Evolutionary conservation across 2,113 vertebrate species (phyloP), one percentile per base, ranked within the genome.

Genomic region (Grantiella picta): DNA sequence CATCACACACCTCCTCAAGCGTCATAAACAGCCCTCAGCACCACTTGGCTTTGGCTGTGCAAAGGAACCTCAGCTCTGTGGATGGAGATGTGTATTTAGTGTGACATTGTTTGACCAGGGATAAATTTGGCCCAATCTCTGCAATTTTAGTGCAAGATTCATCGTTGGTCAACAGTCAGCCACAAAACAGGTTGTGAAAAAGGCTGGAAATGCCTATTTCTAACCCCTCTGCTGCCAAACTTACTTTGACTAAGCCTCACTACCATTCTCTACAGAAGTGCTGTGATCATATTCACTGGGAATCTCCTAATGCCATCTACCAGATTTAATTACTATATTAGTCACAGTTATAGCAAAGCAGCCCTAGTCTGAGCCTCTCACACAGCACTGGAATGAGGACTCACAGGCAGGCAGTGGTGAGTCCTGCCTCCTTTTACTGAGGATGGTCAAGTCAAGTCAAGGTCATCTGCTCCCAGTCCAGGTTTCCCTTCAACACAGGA

Each of bases 321-420:
- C 45, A 78, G 77, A 40, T 82, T 82, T 84, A 89, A 89, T 79
- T 79, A 40, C 71, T 69, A 2, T 40, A 36, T 66, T 82, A 79
- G 77, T 49, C 88, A 56, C 54, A 78, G 75, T 15, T 40, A 31
- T 0, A 73, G 86, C 63, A 49, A 24, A 87, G 70, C 73, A 89
- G 57, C 22, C 17, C 25, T 5, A 27, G 36, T 20, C 40, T 29
- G 65, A 40, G 59, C 70, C 69, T 33, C 63, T 44, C 0, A 0
- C 66, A 35, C 16, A 15, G 1, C 11, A 10, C 73, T 70, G 50
- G 27, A 50, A 45, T 24, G 19, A 53, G 27, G 35, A 33, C 50
- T 24, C 2, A 1, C 0, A 2, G 79, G 16, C 49, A 63, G 44
- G 49, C 38, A 53, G 31, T 7, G 38, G 3, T 2, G 6, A 59